Base-by-base conservation (phyloP, 2,888 invertebrate genomes). In the Lymantria monacha region DNA sequence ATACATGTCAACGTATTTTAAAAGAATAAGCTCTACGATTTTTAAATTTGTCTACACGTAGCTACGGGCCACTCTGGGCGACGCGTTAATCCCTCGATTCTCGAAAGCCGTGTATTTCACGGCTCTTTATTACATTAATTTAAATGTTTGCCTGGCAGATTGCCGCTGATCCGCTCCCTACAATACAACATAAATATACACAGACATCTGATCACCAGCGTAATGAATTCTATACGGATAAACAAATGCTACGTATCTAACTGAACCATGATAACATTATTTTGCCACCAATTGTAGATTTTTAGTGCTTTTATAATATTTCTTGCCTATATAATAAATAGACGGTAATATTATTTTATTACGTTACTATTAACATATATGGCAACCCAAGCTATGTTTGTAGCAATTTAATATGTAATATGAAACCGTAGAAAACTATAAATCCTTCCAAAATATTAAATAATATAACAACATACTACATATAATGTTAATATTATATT, bases 111-210 rank as follows among this genome's bases (percentile, higher is more conserved):
- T 74, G 79, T 72, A 79, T 83, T 88, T 87, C 83, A 85, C 86
- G 86, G 77, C 83, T 88, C 83, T 88, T 87, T 87, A 89, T 87
- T 82, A 89, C 89, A 90, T 90, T 90, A 90, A 90, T 90, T 90
- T 88, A 90, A 90, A 90, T 89, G 90, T 89, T 88, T 87, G 85
- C 77, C 73, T 70, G 69, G 66, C 74, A 76, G 79, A 82, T 81
- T 79, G 70, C 70, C 60, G 61, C 64, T 70, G 69, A 74, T 71
- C 71, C 71, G 67, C 76, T 70, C 76, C 78, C 79, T 76, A 58
- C 59, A 59, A 61, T 64, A 59, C 59, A 63, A 67, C 65, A 66
- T 69, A 75, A 66, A 78, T 75, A 76, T 75, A 79, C 71, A 68
- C 49, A 54, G 50, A 57, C 52, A 55, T 48, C 63, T 59, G 63